Percentiles rank a stretch among this genome's conserved stretches.
Evolutionary conservation across 2,797 vertebrate genomes (phyloP).

Genomic region (Tragelaphus oryx): DNA sequence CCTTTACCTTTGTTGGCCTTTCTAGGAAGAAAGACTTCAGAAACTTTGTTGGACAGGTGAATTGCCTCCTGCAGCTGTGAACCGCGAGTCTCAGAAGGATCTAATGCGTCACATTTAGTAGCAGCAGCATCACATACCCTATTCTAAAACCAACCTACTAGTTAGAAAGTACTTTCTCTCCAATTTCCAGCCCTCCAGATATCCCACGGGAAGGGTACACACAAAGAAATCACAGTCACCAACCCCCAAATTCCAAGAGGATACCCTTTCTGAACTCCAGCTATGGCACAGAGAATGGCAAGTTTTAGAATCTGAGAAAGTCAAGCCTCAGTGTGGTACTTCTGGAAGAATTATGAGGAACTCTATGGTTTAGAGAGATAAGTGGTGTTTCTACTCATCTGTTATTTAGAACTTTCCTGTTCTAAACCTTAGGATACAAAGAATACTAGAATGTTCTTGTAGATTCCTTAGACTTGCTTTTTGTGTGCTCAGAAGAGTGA

Average conservation of each 20-base stretch:
- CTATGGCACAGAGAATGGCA: not conserved
- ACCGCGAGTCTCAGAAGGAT: not conserved
- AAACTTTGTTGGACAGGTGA: not conserved
- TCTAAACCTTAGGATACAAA: not conserved
- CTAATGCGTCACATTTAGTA: not conserved
- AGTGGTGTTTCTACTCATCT: not conserved
- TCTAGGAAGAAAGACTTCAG: slow-evolving; percentile 14
- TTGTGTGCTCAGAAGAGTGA: not conserved
- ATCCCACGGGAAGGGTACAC: not conserved
- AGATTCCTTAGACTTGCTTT: not conserved
- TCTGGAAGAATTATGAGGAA: not conserved
- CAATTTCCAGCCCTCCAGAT: not conserved
- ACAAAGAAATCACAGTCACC: not conserved
- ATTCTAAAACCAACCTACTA: not conserved
- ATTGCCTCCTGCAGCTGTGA: not conserved
- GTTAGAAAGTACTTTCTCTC: not conserved
- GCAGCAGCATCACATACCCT: not conserved
- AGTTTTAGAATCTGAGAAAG: not conserved
- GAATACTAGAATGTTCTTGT: not conserved
- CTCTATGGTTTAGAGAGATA: not conserved
- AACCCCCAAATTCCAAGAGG: not conserved
- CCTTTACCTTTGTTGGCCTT: not conserved
- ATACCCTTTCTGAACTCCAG: not conserved
- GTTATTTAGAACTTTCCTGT: not conserved
- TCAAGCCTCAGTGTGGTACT: not conserved